These are phyloP conservation scores for Drosophila funebris DNA, from an alignment of 1,140 invertebrate species.

Conservation along the genomic window DNA sequence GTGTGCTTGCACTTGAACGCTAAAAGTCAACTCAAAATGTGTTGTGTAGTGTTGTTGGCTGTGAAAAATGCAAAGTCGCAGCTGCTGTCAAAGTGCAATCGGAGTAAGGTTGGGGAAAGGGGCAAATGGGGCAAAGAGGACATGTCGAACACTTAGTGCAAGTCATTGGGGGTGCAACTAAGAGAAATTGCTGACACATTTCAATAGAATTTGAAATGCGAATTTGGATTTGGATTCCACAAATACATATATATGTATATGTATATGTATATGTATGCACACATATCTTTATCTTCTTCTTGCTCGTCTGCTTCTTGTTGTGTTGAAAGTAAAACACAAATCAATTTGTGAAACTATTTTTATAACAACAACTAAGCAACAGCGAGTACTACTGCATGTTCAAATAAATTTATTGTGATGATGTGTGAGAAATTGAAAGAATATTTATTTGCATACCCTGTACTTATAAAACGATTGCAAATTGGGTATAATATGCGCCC, in stretches of 20 bases:
- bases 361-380: conserved; percentile 49
- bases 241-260: background rate
- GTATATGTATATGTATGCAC: too few species aligned
- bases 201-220: conserved; percentile 65
- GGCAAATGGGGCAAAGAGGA: background rate
- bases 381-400: conserved; percentile 52
- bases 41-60: conserved; percentile 1
- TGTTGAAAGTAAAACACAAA: conserved; percentile 57
- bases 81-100: conserved; percentile 23
- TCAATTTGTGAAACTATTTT: conserved; percentile 75
- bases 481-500: too few species aligned
- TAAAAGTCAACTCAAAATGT: conserved; percentile 2
- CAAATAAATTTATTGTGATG: conserved; percentile 67
- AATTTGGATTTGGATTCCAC: conserved; percentile 4
- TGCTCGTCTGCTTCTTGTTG: conserved; percentile 15
- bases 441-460: conserved; percentile 29
- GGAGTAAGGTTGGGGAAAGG: background rate
- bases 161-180: conserved; percentile 31
- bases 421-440: conserved; percentile 72
- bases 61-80: conserved; percentile 12
- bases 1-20: background rate
- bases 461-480: background rate
- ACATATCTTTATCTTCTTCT: conserved; percentile 26
- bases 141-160: conserved; percentile 18
- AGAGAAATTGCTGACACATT: conserved; percentile 72